Conservation (phyloP, 1,140 invertebrate genomes). For the Drosophila equinoxialis region DNA sequence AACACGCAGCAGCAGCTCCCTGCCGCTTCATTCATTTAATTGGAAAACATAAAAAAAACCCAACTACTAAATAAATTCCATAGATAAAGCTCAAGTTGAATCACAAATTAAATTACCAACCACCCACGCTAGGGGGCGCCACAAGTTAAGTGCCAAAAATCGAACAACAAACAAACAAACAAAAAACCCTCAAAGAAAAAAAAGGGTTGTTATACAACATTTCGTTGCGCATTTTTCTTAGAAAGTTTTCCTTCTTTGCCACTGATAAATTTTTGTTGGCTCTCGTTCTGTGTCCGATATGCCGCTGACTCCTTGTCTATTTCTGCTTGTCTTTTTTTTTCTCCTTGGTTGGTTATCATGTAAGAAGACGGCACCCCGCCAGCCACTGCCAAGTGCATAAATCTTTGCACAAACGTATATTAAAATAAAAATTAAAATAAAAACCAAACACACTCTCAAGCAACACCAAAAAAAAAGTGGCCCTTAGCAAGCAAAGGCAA, state of each 20-base stretch:
- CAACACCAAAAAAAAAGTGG: slow-evolving; percentile 51
- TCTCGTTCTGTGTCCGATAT: slow-evolving; percentile 70
- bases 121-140: slow-evolving; percentile 74
- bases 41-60: slow-evolving; percentile 69
- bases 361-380: slow-evolving; percentile 67
- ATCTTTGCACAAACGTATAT: slow-evolving; percentile 55
- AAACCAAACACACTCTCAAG: slow-evolving; percentile 53
- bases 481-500: slow-evolving; percentile 14
- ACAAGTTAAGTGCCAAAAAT: slow-evolving; percentile 50
- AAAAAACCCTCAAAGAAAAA: background rate
- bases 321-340: slow-evolving; percentile 11
- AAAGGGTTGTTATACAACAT: slow-evolving; percentile 71
- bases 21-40: slow-evolving; percentile 64
- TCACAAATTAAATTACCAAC: slow-evolving; percentile 73
- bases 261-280: slow-evolving; percentile 81
- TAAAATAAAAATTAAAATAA: slow-evolving; percentile 75
- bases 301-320: slow-evolving; percentile 64
- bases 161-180: slow-evolving; percentile 24
- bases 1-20: slow-evolving; percentile 15
- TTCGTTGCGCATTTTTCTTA: slow-evolving; percentile 60
- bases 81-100: slow-evolving; percentile 21
- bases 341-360: slow-evolving; percentile 66
- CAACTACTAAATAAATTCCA: background rate
- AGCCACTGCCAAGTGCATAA: slow-evolving; percentile 75
- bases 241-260: slow-evolving; percentile 40